These are phyloP conservation scores for Hemibagrus wyckioides DNA, from an alignment of 2,113 vertebrate genomes.

Conservation along the genomic window DNA sequence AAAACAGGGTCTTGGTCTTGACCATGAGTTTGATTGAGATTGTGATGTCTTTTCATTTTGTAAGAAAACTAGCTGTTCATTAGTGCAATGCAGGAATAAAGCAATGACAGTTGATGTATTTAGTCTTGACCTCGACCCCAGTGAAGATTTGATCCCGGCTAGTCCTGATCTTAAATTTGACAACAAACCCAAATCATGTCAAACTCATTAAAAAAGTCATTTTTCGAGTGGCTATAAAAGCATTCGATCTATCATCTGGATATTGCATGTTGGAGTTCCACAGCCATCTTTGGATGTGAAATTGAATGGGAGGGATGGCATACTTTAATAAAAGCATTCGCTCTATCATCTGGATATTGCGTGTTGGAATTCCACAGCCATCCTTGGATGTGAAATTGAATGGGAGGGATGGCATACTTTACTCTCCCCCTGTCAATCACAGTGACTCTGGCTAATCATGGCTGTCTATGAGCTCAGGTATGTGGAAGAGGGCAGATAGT, in stretches of 20 bases:
- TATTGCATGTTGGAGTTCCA: neutral
- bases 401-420: neutral
- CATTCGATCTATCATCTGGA: neutral
- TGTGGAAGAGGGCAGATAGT: neutral
- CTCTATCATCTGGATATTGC: neutral
- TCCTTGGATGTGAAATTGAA: neutral
- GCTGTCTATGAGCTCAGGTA: neutral
- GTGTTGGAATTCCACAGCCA: neutral
- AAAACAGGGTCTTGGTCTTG: neutral
- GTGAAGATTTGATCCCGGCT: neutral
- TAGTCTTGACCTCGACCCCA: neutral
- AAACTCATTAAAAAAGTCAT: neutral
- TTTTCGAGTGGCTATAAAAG: neutral
- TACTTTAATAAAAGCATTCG: neutral
- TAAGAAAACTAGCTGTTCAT: neutral
- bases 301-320: neutral
- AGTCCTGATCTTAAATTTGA: neutral
- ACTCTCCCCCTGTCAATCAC: neutral
- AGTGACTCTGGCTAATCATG: neutral
- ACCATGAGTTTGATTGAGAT: neutral
- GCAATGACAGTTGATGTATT: neutral
- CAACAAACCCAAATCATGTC: neutral
- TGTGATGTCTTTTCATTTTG: neutral
- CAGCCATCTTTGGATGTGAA: neutral
- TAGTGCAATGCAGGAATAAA: neutral